A percentile compares a stretch with the other conserved stretches of the same genome.
Conservation (phyloP, 2,888 invertebrate species). For the Cerceris rybyensis region DNA sequence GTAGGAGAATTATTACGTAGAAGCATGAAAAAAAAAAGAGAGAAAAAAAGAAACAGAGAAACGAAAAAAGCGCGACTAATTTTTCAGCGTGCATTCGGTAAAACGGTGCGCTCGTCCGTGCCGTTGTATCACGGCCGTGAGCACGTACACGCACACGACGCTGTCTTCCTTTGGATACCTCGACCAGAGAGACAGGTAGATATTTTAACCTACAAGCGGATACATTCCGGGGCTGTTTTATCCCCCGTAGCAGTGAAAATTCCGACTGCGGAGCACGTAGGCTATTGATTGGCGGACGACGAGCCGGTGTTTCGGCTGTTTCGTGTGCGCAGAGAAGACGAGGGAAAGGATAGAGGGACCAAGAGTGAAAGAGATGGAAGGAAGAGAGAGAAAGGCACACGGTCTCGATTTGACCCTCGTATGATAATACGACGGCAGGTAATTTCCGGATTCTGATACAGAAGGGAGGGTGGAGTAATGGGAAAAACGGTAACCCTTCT, state of each 20-base stretch:
- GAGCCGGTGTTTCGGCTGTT: conserved; percentile 57
- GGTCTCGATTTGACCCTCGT: conserved; percentile 73
- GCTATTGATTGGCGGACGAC: conserved; percentile 67
- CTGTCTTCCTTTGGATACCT: conserved; percentile 19
- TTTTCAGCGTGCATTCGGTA: conserved; percentile 12
- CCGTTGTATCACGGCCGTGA: neutral
- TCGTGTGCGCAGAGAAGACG: conserved; percentile 36
- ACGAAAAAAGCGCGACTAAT: conserved; percentile 26
- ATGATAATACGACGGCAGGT: conserved; percentile 77
- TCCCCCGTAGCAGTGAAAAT: conserved; percentile 57
- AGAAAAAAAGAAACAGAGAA: neutral
- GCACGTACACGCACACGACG: neutral
- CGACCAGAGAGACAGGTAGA: conserved; percentile 38
- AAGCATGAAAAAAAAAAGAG: neutral
- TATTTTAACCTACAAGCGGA: conserved; percentile 60
- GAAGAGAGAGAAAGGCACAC: conserved; percentile 22
- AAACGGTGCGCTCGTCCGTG: conserved; percentile 2
- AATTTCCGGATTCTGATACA: conserved; percentile 76
- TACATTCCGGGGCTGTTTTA: conserved; percentile 63
- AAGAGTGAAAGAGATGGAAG: neutral
- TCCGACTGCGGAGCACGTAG: conserved; percentile 62
- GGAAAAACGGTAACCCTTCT: conserved; percentile 72
- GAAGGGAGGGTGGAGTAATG: conserved; percentile 62
- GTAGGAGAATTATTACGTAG: neutral
- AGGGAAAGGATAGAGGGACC: conserved; percentile 27